Conservation (phyloP, 2,113 vertebrate genomes). For the Myrmecobius fasciatus region DNA sequence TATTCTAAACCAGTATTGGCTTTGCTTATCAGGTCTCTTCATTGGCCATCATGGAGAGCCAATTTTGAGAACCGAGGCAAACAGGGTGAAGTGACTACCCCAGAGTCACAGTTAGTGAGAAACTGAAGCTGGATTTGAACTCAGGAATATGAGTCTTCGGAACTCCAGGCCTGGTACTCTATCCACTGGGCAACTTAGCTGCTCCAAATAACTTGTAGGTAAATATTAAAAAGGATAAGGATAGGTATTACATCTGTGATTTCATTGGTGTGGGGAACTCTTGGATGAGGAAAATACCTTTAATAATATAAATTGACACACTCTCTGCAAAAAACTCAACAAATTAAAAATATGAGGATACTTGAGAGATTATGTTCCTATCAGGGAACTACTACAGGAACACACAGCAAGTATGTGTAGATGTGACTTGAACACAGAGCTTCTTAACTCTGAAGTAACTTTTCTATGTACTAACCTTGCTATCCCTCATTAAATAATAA, state of each 20-base stretch:
- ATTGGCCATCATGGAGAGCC: neutral
- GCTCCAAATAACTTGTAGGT: neutral
- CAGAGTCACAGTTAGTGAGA: neutral
- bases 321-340: neutral
- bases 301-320: neutral
- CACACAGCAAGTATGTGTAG: neutral
- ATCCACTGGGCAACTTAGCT: neutral
- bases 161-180: neutral
- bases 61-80: neutral
- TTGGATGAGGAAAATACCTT: neutral
- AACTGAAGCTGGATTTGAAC: neutral
- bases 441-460: neutral
- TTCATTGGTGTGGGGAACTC: neutral
- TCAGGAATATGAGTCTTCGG: neutral
- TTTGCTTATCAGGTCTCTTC: neutral
- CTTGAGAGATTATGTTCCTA: neutral
- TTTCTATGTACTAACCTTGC: neutral
- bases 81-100: neutral
- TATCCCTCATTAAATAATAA: neutral
- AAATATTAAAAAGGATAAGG: neutral
- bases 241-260: neutral
- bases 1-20: neutral
- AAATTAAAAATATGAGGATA: neutral
- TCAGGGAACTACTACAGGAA: neutral
- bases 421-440: neutral